phyloP scores from a whole-genome alignment of 2,888 invertebrate genomes.

The Tenthredo mesomela region DNA sequence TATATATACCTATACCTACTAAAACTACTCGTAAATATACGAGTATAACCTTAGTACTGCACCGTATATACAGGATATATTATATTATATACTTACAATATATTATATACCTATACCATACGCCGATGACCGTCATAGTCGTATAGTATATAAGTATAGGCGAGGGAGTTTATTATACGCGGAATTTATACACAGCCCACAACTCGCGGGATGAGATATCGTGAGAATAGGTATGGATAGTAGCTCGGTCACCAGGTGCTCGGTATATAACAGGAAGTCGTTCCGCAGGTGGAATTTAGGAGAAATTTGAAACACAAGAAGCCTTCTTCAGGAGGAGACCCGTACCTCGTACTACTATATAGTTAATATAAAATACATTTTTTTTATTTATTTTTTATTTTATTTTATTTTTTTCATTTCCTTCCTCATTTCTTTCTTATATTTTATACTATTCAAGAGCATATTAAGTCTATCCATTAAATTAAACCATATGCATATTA shows the following conservation, averaged over 20 bases:
- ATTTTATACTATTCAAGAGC: no score
- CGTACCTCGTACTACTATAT: no score
- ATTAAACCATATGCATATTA: no score
- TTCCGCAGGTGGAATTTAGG: conserved; percentile 42
- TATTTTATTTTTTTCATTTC: no score
- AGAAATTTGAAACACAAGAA: conserved; percentile 18
- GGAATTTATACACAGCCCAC: not conserved
- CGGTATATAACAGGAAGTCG: conserved; percentile 40
- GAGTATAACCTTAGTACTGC: no score
- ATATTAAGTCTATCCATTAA: no score
- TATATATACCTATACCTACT: no score
- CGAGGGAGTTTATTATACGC: not conserved
- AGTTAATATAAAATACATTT: not conserved
- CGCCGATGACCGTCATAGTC: not conserved
- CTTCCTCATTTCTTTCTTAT: not conserved
- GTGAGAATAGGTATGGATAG: conserved; percentile 31
- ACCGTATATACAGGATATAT: not conserved
- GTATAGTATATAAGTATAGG: not conserved
- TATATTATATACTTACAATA: no score
- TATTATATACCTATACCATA: not conserved
- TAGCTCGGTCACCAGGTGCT: conserved; percentile 30
- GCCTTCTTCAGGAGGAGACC: not conserved
- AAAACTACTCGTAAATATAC: no score
- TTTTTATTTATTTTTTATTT: not conserved
- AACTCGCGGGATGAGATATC: conserved; percentile 13